Percentiles rank a stretch among this genome's conserved stretches.
Evolutionary conservation across 2,888 invertebrate genomes (phyloP).

Genomic region (Sinotaia quadrata): DNA sequence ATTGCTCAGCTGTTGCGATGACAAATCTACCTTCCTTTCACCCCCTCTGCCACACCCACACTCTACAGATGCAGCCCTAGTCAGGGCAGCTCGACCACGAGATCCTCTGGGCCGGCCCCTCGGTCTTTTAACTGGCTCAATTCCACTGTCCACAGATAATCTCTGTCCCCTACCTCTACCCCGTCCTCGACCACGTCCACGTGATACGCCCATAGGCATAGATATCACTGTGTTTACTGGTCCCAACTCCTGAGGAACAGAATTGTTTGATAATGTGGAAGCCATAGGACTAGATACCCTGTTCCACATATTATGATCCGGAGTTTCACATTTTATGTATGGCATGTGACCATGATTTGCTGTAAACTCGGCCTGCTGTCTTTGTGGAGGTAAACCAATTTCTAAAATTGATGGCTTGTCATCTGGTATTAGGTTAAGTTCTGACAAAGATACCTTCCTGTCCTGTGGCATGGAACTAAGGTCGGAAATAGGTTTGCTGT

Average conservation of each 20-base stretch:
- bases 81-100: slow-evolving; percentile 18
- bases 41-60: background rate
- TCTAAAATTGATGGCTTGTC: too few species aligned
- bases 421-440: background rate
- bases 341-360: too few species aligned
- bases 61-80: slow-evolving; percentile 10
- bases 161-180: slow-evolving; percentile 8
- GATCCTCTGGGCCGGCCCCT: slow-evolving; percentile 21
- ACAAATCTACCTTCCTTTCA: background rate
- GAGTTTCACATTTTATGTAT: too few species aligned
- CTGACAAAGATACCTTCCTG: background rate
- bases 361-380: too few species aligned
- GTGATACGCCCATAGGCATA: background rate
- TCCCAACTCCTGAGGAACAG: background rate
- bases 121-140: slow-evolving; percentile 13
- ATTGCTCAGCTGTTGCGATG: background rate
- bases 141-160: background rate
- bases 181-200: slow-evolving; percentile 17
- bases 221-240: too few species aligned
- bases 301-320: background rate
- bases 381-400: too few species aligned
- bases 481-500: background rate
- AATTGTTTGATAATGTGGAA: background rate
- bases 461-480: background rate
- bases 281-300: background rate